Conservation (phyloP, 92 coral and sea anemone genomes). For the Porites evermanni region DNA sequence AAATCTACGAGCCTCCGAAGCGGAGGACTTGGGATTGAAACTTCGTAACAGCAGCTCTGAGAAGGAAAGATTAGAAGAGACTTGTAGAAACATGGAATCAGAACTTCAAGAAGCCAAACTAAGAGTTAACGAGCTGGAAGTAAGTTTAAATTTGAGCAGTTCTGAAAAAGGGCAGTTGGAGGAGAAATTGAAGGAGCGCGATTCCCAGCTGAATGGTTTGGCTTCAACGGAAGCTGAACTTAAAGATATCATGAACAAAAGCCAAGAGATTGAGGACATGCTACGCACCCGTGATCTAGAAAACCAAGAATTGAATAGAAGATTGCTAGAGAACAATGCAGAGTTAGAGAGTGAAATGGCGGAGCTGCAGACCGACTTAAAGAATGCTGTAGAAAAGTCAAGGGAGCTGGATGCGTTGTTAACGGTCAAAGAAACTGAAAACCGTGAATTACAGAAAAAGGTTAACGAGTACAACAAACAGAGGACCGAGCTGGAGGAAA, state of each 20-base stretch:
- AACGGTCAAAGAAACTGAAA: constrained; percentile 77
- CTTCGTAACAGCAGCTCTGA: constrained; percentile 51
- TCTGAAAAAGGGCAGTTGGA: constrained; percentile 73
- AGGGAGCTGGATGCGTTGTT: constrained; percentile 78
- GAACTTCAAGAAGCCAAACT: constrained; percentile 56
- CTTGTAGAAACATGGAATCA: constrained; percentile 37
- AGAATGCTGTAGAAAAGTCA: constrained; percentile 61
- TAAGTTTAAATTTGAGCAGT: constrained; percentile 49
- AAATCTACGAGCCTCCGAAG: constrained; percentile 58
- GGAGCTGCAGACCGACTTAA: constrained; percentile 76
- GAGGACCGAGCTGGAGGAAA: constrained; percentile 56
- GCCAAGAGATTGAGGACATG: constrained; percentile 80
- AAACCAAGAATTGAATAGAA: constrained; percentile 73
- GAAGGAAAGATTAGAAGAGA: constrained; percentile 39
- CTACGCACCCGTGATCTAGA: constrained; percentile 81
- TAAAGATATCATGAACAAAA: constrained; percentile 72
- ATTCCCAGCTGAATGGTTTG: constrained; percentile 66
- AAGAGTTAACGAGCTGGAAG: constrained; percentile 67
- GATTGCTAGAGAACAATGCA: constrained; percentile 70
- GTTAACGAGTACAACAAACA: constrained; percentile 61
- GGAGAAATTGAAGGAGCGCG: constrained; percentile 73
- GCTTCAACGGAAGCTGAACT: constrained; percentile 85
- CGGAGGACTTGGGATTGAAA: constrained; percentile 57
- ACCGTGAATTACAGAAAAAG: constrained; percentile 65
- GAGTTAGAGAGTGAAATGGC: constrained; percentile 80